Evolutionary conservation across 1,140 invertebrate species (phyloP), one percentile per base, ranked within the genome.

Genomic region (Dinothrombium tinctorium): DNA sequence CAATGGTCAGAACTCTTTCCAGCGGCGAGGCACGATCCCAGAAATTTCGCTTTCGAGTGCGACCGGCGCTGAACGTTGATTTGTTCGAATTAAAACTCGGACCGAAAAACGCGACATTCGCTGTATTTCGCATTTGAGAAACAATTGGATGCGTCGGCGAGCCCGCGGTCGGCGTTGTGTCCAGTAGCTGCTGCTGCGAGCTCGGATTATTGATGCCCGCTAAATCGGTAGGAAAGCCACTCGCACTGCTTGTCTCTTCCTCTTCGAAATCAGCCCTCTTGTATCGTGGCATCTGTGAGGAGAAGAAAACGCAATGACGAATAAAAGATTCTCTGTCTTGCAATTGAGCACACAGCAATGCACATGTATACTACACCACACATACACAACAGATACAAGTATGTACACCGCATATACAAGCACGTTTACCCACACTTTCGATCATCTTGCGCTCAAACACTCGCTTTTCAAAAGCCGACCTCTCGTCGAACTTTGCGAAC

Each of bases 21-120:
- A 73, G 47, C 4, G 58, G 53, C 4, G 59, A 68, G 24, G 69
- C 59, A 38, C 67, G 63, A 56, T 71, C 67, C 74, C 66, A 74
- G 49, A 71, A 58, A 47, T 62, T 69, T 42, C 50, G 46, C 50
- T 52, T 43, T 52, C 51, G 24, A 48, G 38, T 39, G 12, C 45
- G 21, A n/a, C 43, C 31, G 32, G 49, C 24, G 45, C 52, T 19
- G 8, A 36, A 22, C 20, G 23, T 36, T 12, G 33, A 19, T 15
- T 29, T 29, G 12, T 15, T 29, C 12, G 4, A 11, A n/a, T 19
- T 12, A 15, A 9, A 9, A 21, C 20, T 14, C 20, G 12, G 35
- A 26, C 31, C 35, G 7, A n/a, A n/a, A n/a, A n/a, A n/a, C 17
- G 8, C 15, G 11, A 21, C 12, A 19, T 21, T 21, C 17, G n/a